phyloP scores from a whole-genome alignment of 1,140 invertebrate genomes.

The Drosophila aff. region DNA sequence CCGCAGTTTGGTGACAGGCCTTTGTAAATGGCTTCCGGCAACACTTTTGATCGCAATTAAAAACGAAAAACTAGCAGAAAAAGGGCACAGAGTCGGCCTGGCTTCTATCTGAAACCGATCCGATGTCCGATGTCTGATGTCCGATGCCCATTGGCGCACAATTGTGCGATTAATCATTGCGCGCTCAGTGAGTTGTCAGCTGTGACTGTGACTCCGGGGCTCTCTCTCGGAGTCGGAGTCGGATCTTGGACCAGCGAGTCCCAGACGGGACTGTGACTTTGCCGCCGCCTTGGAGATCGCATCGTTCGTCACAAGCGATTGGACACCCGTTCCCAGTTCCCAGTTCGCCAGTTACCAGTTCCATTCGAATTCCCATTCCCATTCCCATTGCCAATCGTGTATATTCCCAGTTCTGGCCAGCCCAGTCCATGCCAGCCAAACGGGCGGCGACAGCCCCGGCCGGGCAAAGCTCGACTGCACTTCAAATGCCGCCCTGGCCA shows the following conservation, averaged over 20 bases:
- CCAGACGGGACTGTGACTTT: slow-evolving; percentile 35
- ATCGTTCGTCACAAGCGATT: slow-evolving; percentile 83
- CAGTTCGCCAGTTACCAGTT: slow-evolving; percentile 7
- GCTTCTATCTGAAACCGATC: slow-evolving; percentile 55
- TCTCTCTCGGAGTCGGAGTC: background rate
- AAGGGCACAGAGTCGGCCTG: slow-evolving; percentile 57
- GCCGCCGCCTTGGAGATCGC: slow-evolving; percentile 69
- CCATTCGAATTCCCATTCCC: slow-evolving; percentile 3
- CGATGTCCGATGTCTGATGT: slow-evolving; percentile 20
- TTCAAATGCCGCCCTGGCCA: slow-evolving; percentile 66
- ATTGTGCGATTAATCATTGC: slow-evolving; percentile 83
- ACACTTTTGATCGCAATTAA: slow-evolving; percentile 84
- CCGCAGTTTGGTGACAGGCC: slow-evolving; percentile 68
- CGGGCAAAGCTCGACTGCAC: slow-evolving; percentile 53
- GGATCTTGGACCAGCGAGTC: slow-evolving; percentile 18
- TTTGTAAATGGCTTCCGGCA: slow-evolving; percentile 83
- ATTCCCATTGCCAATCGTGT: slow-evolving; percentile 18
- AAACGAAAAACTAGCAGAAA: slow-evolving; percentile 76
- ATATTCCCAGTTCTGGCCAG: slow-evolving; percentile 26
- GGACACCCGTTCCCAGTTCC: slow-evolving; percentile 66
- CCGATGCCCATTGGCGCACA: slow-evolving; percentile 56
- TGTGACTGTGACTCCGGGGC: slow-evolving; percentile 51
- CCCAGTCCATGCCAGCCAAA: slow-evolving; percentile 42
- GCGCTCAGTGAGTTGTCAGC: slow-evolving; percentile 83
- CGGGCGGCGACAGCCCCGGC: slow-evolving; percentile 44